phyloP scores from a whole-genome alignment of 30 jellyfish, hydroid and myxozoan genomes.

The Hydractinia symbiolongicarpus region DNA sequence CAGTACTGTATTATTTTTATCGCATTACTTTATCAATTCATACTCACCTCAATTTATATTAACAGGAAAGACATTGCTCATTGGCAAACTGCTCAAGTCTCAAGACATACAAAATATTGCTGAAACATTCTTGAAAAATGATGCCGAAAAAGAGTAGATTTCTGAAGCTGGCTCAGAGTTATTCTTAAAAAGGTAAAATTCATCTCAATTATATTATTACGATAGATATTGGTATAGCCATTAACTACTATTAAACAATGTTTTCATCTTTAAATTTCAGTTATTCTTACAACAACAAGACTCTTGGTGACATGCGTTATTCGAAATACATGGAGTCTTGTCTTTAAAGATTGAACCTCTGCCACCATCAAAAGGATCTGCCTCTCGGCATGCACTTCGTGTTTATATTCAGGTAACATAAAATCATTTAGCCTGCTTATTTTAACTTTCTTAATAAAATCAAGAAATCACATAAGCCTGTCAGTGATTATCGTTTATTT shows the following conservation, averaged over 20 bases:
- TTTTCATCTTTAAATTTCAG: too few species aligned
- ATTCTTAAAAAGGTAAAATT: constrained; percentile 1
- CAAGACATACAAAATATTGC: constrained; percentile 4
- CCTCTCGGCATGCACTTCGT: constrained; percentile 9
- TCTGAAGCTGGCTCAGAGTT: constrained; percentile 10
- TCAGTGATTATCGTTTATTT: too few species aligned
- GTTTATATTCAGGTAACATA: constrained; percentile 2
- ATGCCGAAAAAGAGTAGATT: neutral
- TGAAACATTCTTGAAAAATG: too few species aligned
- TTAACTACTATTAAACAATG: too few species aligned
- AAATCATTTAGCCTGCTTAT: too few species aligned
- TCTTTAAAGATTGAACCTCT: constrained; percentile 1
- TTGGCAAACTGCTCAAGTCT: neutral
- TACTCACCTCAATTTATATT: neutral
- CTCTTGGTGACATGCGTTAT: too few species aligned
- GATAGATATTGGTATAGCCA: neutral
- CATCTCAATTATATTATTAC: neutral
- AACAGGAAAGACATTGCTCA: constrained; percentile 7
- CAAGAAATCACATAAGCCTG: too few species aligned
- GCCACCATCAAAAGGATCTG: constrained; percentile 1
- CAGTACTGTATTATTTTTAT: too few species aligned
- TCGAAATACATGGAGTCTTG: neutral
- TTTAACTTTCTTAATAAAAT: too few species aligned
- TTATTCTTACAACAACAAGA: too few species aligned
- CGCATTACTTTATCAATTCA: too few species aligned